phyloP scores from a whole-genome alignment of 2,888 invertebrate genomes.

The Nomada ferruginata region DNA sequence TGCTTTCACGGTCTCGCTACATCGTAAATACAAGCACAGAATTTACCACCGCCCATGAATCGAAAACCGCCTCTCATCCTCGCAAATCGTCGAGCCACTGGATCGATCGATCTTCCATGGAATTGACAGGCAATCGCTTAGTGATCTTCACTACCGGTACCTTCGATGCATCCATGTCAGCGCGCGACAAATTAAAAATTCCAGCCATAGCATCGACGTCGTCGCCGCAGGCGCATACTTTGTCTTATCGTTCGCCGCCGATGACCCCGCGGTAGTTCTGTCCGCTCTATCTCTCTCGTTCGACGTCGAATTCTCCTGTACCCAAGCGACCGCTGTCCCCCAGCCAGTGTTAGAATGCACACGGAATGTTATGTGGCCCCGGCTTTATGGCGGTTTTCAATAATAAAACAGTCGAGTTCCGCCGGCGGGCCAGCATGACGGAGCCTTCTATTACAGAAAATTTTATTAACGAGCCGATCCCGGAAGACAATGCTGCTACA shows the following conservation, averaged over 20 bases:
- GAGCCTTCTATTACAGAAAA: conserved; percentile 64
- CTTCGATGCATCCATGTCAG: not conserved
- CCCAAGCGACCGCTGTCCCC: conserved; percentile 8
- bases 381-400: conserved; percentile 72
- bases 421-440: conserved; percentile 61
- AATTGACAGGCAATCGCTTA: conserved; percentile 45
- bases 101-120: conserved; percentile 22
- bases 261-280: conserved; percentile 54
- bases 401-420: conserved; percentile 66
- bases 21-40: too few species aligned
- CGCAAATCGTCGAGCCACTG: not conserved
- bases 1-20: too few species aligned
- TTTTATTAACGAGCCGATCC: conserved; percentile 76
- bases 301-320: conserved; percentile 1
- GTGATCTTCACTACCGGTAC: conserved; percentile 1
- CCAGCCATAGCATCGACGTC: conserved; percentile 21
- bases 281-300: conserved; percentile 5
- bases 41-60: not conserved
- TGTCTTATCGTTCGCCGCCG: conserved; percentile 42
- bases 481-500: conserved; percentile 74
- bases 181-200: conserved; percentile 54
- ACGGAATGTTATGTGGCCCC: conserved; percentile 60
- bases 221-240: conserved; percentile 54
- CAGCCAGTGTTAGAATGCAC: conserved; percentile 42
- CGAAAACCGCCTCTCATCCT: not conserved